Conservation (phyloP, 2,113 vertebrate genomes). For the Catagonus wagneri region DNA sequence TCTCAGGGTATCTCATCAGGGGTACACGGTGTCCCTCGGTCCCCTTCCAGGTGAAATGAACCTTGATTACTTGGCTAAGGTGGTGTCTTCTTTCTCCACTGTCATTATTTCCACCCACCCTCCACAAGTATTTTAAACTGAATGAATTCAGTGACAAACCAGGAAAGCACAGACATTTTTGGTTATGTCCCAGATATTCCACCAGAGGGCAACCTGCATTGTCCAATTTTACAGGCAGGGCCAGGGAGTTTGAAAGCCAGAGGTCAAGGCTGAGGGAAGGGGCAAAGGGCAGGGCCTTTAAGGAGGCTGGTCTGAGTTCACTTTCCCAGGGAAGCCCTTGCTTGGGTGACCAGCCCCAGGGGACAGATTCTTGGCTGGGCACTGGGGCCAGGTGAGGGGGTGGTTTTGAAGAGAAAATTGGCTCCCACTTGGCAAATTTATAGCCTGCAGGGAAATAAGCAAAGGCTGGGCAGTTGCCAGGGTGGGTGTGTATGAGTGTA, state of each 20-base stretch:
- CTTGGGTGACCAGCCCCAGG: neutral
- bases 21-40: neutral
- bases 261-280: too few relatives aligned
- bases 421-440: neutral
- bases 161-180: neutral
- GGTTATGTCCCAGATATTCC: neutral
- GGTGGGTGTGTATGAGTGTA: too few relatives aligned
- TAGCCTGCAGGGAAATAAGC: neutral
- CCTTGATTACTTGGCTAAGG: neutral
- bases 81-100: neutral
- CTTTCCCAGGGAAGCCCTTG: neutral
- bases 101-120: neutral
- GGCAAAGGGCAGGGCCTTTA: too few relatives aligned
- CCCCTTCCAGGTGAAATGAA: neutral
- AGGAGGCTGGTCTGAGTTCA: neutral
- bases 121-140: neutral
- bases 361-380: neutral
- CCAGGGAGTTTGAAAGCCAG: neutral
- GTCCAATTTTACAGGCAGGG: neutral
- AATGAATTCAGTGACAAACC: fast-evolving
- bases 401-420: neutral
- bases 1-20: neutral
- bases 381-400: neutral
- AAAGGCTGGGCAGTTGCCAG: too few relatives aligned
- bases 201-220: conserved; percentile 64